A percentile compares a stretch with the other conserved stretches of the same genome.
phyloP scores from a whole-genome alignment of 2,888 invertebrate genomes.

The Dioctria rufipes region DNA sequence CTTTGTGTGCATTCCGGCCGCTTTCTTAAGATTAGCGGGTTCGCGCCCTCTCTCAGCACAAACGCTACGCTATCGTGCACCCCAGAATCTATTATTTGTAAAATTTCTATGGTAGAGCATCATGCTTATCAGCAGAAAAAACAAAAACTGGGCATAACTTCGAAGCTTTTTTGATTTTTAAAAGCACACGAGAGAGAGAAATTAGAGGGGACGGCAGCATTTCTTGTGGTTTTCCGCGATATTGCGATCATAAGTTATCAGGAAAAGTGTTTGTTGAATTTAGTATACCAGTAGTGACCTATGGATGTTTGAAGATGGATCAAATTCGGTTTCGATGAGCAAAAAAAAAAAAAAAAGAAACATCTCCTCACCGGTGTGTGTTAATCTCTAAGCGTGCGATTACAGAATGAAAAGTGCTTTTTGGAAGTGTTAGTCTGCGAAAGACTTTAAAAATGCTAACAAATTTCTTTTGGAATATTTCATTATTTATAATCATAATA shows the following conservation, averaged over 20 bases:
- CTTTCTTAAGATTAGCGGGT: background rate
- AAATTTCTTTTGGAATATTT: conserved; percentile 3
- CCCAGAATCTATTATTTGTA: too few relatives aligned
- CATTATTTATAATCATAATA: conserved; percentile 1
- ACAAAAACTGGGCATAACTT: background rate
- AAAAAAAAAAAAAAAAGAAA: background rate
- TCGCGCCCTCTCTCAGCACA: background rate
- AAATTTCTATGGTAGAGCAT: too few relatives aligned
- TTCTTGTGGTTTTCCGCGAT: conserved; percentile 24
- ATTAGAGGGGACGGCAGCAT: background rate
- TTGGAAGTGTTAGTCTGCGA: conserved; percentile 13
- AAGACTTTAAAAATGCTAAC: conserved; percentile 29
- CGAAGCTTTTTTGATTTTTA: conserved; percentile 5
- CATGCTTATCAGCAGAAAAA: background rate
- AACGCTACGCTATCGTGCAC: background rate
- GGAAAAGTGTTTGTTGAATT: conserved; percentile 1
- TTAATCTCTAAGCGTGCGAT: background rate
- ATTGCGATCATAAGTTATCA: background rate
- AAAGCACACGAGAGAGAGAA: conserved; percentile 7
- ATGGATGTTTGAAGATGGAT: conserved; percentile 26
- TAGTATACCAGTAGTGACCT: background rate
- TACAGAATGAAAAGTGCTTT: conserved; percentile 11
- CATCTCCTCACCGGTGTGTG: background rate
- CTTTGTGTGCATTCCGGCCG: conserved; percentile 21
- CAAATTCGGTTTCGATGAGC: background rate